Evolutionary conservation across 2,113 vertebrate genomes (phyloP).

Genomic region (Blennius ocellaris): DNA sequence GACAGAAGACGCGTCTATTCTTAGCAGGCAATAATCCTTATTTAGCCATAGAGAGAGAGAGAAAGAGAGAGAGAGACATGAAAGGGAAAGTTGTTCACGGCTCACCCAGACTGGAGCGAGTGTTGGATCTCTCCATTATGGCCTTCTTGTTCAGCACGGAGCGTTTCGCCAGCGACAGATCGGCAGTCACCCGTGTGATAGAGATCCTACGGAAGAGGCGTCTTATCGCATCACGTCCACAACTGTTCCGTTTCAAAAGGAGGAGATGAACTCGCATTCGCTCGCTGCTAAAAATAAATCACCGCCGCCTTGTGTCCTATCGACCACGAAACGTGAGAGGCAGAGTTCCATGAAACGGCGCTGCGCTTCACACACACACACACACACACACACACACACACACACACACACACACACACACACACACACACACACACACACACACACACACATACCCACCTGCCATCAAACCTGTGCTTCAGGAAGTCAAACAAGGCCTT

Average conservation of each 20-base stretch:
- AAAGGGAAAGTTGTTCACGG: constrained; percentile 10
- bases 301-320: constrained; percentile 45
- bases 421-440: constrained; percentile 51
- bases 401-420: constrained; percentile 69
- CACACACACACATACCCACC: constrained; percentile 79
- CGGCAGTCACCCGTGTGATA: constrained; percentile 96
- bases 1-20: constrained; percentile 41
- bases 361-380: constrained; percentile 2
- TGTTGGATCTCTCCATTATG: constrained; percentile 95
- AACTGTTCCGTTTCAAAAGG: constrained; percentile 55
- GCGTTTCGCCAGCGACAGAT: constrained; percentile 95
- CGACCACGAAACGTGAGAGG: constrained; percentile 48
- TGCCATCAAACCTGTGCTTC: constrained; percentile 96
- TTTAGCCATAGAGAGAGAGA: constrained; percentile 25
- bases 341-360: constrained; percentile 19
- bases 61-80: constrained; percentile 16
- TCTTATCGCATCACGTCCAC: constrained; percentile 62
- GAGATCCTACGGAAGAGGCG: constrained; percentile 87
- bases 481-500: constrained; percentile 91
- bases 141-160: constrained; percentile 97
- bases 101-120: constrained; percentile 95
- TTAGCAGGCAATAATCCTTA: constrained; percentile 49
- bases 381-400: constrained; percentile 15
- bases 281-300: constrained; percentile 64
- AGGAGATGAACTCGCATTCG: constrained; percentile 31